Percentiles rank a stretch among this genome's conserved stretches.
Conservation (phyloP, 2,888 invertebrate species). For the Nomada fabriciana region DNA sequence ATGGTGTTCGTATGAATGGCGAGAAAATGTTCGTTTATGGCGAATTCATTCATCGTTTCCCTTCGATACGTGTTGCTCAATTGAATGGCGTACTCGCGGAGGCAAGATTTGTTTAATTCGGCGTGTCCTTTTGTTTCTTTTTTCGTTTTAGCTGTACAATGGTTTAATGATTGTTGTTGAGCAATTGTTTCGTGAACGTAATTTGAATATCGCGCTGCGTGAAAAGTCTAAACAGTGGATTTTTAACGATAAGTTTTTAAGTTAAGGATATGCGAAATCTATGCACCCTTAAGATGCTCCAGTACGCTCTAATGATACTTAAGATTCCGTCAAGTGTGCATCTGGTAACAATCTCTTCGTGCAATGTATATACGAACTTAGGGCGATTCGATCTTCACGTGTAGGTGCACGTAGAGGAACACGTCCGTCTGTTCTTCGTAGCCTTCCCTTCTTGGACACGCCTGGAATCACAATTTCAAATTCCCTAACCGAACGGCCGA, state of each 20-base stretch:
- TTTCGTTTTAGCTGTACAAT: neutral
- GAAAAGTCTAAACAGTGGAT: neutral
- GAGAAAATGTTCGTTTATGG: conserved; percentile 11
- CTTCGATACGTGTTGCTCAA: too few species aligned
- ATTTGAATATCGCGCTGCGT: neutral
- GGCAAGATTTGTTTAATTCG: neutral
- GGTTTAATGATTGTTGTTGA: neutral
- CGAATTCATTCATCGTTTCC: too few species aligned
- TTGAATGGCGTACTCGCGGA: neutral
- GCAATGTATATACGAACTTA: conserved; percentile 58
- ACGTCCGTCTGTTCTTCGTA: conserved; percentile 60
- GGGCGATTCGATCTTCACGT: conserved; percentile 64
- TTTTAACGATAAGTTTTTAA: too few species aligned
- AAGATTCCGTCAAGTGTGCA: conserved; percentile 74
- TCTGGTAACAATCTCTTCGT: conserved; percentile 72
- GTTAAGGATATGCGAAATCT: too few species aligned
- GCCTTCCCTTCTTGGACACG: conserved; percentile 76
- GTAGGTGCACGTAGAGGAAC: conserved; percentile 64
- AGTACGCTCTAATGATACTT: conserved; percentile 66
- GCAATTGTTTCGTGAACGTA: neutral
- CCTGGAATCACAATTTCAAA: conserved; percentile 81
- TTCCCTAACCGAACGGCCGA: conserved; percentile 65
- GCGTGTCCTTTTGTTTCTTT: neutral
- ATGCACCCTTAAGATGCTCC: conserved; percentile 19
- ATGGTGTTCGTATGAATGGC: neutral